These are phyloP conservation scores for Hemibagrus wyckioides DNA, from an alignment of 2,113 vertebrate species.

Conservation along the genomic window DNA sequence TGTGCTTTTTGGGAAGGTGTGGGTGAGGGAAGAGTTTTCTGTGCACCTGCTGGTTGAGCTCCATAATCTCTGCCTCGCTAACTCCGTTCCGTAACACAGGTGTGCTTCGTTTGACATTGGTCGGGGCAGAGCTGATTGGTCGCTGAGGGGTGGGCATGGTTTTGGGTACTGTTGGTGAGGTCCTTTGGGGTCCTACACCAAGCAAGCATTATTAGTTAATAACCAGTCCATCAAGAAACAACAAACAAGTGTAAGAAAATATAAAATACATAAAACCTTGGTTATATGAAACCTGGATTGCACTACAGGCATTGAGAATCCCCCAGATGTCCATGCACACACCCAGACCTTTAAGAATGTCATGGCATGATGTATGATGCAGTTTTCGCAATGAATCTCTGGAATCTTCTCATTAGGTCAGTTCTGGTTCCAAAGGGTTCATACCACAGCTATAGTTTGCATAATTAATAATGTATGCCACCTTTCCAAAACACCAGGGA, in stretches of 20 bases:
- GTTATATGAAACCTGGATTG: not conserved
- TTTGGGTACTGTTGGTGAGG: constrained; percentile 93
- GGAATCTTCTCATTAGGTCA: not conserved
- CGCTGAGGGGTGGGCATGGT: constrained; percentile 83
- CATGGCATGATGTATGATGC: not conserved
- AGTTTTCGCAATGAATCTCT: not conserved
- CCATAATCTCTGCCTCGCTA: constrained; percentile 88
- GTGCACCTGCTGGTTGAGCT: constrained; percentile 95
- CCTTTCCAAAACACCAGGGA: not conserved
- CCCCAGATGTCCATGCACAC: not conserved
- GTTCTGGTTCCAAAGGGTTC: not conserved
- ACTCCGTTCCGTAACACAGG: constrained; percentile 78
- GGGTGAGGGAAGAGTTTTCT: constrained; percentile 27
- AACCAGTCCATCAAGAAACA: not conserved
- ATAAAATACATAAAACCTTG: not conserved
- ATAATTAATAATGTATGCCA: not conserved
- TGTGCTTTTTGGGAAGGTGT: constrained; percentile 33
- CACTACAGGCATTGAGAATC: not conserved
- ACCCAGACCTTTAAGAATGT: not conserved
- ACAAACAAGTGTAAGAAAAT: not conserved
- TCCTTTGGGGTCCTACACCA: constrained; percentile 87
- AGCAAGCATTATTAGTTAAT: not conserved
- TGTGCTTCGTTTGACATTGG: not conserved
- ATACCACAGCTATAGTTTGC: not conserved
- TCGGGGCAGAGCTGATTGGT: constrained; percentile 74